Evolutionary conservation across 2,797 vertebrate species (phyloP), one percentile per base, ranked within the genome.

Genomic region (Crenichthys baileyi): DNA sequence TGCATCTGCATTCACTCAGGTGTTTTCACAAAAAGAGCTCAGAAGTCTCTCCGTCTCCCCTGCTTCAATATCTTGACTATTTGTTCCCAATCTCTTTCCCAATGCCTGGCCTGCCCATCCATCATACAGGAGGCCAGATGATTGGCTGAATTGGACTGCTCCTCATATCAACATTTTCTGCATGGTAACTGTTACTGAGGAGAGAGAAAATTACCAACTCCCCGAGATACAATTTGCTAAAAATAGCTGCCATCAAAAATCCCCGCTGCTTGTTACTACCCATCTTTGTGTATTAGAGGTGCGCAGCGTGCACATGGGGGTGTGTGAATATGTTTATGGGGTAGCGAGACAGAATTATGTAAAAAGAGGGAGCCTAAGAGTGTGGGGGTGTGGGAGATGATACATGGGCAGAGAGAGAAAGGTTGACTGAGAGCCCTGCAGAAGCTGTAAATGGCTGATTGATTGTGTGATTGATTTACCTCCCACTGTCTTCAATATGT

Each of bases 221-320:
- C 86, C 87, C 51, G 67, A 90, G 90, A 94, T 92, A 90, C 88
- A 90, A 90, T 85, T 83, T 72, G 86, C 93, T 94, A 95, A 94
- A 94, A 94, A 95, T 95, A 94, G 90, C 89, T 85, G 82, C 82
- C 83, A 92, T 93, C 88, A 90, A 90, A 93, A 94, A 92, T 90
- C 82, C 89, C 92, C 0, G 80, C 89, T 89, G 88, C 89, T 90
- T 79, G 78, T 86, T 87, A 87, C 83, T 83, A 83, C 72, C 77
- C 9, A 15, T 84, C 72, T 78, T 77, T 76, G 73, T 71, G 70
- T 72, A 74, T 58, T 44, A 22, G 63, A 44, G 61, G 50, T 9
- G 73, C 51, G 76, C 39, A 1, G 24, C 76, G 39, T 44, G n/a
- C 65, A 55, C 41, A 72, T 51, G 68, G n/a, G 76, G 26, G 73